Evolutionary conservation across 2,888 invertebrate species (phyloP).

Genomic region (Globia sparganii): DNA sequence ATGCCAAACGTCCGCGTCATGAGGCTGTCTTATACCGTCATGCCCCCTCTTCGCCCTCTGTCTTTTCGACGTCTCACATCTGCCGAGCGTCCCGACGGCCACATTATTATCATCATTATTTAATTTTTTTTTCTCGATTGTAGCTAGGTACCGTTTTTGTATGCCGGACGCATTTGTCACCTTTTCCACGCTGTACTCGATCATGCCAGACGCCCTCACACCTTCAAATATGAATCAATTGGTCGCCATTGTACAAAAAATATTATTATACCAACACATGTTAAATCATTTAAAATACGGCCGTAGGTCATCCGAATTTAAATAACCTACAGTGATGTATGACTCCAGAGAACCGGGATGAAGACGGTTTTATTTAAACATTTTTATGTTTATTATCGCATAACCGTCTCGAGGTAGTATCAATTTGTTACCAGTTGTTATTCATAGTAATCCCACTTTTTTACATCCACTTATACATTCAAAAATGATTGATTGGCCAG

Average conservation of each 20-base stretch:
- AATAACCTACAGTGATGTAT: slow-evolving; percentile 45
- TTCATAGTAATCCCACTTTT: slow-evolving; percentile 57
- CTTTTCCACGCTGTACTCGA: slow-evolving; percentile 19
- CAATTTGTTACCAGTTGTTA: slow-evolving; percentile 61
- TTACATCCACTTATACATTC: slow-evolving; percentile 63
- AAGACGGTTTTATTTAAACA: slow-evolving; percentile 55
- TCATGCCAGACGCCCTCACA: slow-evolving; percentile 29
- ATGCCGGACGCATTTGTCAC: slow-evolving; percentile 30
- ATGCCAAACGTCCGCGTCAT: neutral
- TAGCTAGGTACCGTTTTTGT: neutral
- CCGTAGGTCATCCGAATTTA: slow-evolving; percentile 47
- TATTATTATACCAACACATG: slow-evolving; percentile 9
- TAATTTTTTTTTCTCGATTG: neutral
- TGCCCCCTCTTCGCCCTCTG: neutral
- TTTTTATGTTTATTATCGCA: slow-evolving; percentile 44
- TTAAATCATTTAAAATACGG: slow-evolving; percentile 46
- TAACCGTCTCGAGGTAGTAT: slow-evolving; percentile 50
- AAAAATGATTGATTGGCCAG: slow-evolving; percentile 73
- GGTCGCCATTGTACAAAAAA: slow-evolving; percentile 17
- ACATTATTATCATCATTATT: neutral
- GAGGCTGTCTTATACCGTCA: neutral
- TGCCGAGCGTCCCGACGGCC: neutral
- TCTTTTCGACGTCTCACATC: neutral
- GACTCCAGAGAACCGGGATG: slow-evolving; percentile 21
- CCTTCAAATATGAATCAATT: slow-evolving; percentile 38